Evolutionary conservation across 2,797 vertebrate genomes (phyloP).

Genomic region (Bradypodion pumilum): DNA sequence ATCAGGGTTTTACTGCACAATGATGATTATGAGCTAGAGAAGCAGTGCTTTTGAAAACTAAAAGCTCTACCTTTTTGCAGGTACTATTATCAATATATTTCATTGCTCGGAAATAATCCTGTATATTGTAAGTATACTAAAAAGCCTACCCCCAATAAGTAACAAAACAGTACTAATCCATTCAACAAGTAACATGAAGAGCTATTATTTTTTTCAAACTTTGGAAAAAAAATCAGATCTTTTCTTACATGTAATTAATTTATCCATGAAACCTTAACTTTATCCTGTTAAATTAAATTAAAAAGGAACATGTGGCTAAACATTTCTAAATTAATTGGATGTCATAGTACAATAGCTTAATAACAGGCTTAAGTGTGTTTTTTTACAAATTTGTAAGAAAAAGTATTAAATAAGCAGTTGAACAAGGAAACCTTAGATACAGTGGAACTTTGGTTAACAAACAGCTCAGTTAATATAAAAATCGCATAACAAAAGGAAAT

Average conservation of each 20-base stretch:
- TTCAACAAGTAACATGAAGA: too few species aligned
- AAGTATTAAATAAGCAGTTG: not conserved
- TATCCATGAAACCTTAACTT: not conserved
- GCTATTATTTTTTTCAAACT: not conserved
- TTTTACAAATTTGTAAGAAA: slow-evolving; percentile 36
- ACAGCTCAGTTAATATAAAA: too few species aligned
- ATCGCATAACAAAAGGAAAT: too few species aligned
- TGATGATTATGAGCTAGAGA: too few species aligned
- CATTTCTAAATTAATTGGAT: not conserved
- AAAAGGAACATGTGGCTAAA: not conserved
- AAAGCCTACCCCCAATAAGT: too few species aligned
- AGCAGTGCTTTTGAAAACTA: not conserved
- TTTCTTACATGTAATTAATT: not conserved
- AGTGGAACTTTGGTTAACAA: too few species aligned
- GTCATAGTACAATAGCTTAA: not conserved
- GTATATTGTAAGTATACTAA: too few species aligned
- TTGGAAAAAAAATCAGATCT: not conserved
- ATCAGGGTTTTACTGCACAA: too few species aligned
- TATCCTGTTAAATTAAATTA: not conserved
- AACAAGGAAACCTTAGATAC: too few species aligned
- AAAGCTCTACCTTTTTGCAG: not conserved
- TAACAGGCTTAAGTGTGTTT: slow-evolving; percentile 24
- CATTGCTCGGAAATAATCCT: too few species aligned
- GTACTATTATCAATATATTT: not conserved
- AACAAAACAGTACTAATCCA: too few species aligned